Conservation (phyloP, 1,140 invertebrate species). For the Sycophila sp. region DNA sequence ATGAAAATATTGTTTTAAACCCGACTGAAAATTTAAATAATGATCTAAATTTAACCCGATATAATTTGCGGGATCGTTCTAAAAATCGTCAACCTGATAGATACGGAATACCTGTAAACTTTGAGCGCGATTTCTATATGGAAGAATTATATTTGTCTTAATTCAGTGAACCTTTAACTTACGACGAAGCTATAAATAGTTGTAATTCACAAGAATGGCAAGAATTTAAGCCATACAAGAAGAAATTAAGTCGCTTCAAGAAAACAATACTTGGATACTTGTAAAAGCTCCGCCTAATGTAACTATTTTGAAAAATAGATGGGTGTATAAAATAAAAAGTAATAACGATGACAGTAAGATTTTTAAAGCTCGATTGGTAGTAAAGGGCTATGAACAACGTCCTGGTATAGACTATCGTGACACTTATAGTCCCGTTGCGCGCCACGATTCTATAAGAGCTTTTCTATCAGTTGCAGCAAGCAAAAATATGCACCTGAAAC, state of each 20-base stretch:
- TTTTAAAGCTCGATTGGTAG: conserved; percentile 53
- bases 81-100: too few species aligned
- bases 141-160: too few species aligned
- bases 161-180: too few species aligned
- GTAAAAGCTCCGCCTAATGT: conserved; percentile 34
- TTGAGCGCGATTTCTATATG: too few species aligned
- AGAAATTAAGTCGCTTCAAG: conserved; percentile 46
- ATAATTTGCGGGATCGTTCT: too few species aligned
- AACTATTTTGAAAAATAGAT: conserved; percentile 36
- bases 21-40: too few species aligned
- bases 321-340: conserved; percentile 33
- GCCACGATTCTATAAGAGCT: conserved; percentile 40
- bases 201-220: conserved; percentile 39
- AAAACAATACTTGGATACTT: conserved; percentile 52
- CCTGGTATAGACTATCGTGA: conserved; percentile 12
- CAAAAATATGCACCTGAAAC: neutral
- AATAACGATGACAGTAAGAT: neutral
- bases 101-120: too few species aligned
- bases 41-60: too few species aligned
- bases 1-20: too few species aligned
- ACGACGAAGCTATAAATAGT: too few species aligned
- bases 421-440: too few species aligned
- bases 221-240: conserved; percentile 50
- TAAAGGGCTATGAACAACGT: conserved; percentile 46
- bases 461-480: conserved; percentile 58